A percentile compares a stretch with the other conserved stretches of the same genome.
Conservation (phyloP, 2,113 vertebrate species). For the Nothocercus nigrocapillus region DNA sequence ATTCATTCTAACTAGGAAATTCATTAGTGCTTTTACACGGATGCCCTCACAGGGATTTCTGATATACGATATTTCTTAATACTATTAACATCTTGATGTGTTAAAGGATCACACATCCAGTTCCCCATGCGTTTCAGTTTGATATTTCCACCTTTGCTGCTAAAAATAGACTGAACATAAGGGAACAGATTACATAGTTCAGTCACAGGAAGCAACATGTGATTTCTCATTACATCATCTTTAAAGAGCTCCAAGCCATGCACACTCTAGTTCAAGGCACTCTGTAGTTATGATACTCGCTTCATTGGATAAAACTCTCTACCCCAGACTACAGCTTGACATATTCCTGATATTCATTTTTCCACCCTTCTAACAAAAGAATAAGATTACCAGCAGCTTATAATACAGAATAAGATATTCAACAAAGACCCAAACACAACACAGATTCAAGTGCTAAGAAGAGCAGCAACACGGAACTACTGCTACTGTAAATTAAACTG, state of each 20-base stretch:
- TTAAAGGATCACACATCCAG: background rate
- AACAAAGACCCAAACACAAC: background rate
- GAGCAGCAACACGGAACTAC: background rate
- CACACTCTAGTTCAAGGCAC: constrained; percentile 51
- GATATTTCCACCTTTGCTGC: background rate
- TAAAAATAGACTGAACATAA: background rate
- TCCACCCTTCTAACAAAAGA: background rate
- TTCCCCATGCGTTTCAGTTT: background rate
- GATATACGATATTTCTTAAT: background rate
- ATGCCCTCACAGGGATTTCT: background rate
- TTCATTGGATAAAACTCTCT: constrained; percentile 1
- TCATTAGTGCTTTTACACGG: background rate
- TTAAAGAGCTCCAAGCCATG: background rate
- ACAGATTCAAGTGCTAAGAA: constrained; percentile 3
- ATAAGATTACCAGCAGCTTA: background rate
- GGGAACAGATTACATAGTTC: background rate
- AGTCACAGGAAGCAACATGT: background rate
- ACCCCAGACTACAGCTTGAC: background rate
- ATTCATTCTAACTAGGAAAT: background rate
- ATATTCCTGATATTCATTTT: background rate
- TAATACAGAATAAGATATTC: background rate
- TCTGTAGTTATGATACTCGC: constrained; percentile 6
- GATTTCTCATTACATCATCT: background rate
- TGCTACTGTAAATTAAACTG: constrained; percentile 35
- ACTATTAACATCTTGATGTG: background rate